These are phyloP conservation scores for Rhea pennata DNA, from an alignment of 2,113 vertebrate genomes.

Conservation along the genomic window DNA sequence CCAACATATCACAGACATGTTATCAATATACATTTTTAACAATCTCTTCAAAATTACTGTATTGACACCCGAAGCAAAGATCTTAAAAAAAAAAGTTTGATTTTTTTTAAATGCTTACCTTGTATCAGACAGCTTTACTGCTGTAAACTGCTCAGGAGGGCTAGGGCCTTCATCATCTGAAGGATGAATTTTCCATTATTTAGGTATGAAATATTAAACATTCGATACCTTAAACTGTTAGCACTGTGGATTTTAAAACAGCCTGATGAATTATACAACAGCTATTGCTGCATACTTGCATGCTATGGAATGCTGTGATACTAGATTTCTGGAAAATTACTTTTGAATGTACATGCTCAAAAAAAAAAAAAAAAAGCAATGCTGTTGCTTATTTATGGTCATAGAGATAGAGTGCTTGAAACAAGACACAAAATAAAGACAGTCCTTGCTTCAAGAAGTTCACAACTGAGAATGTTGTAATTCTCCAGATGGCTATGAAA, in stretches of 20 bases:
- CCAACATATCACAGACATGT: background rate
- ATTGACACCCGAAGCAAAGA: background rate
- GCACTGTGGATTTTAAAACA: background rate
- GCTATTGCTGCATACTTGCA: background rate
- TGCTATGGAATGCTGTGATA: background rate
- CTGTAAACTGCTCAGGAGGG: slow-evolving; percentile 96
- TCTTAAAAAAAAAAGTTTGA: background rate
- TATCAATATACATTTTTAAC: background rate
- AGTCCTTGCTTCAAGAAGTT: background rate
- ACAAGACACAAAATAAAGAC: background rate
- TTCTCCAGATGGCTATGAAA: background rate
- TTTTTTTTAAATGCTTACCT: slow-evolving; percentile 77
- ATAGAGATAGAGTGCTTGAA: background rate
- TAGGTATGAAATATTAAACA: background rate
- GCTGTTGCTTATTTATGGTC: background rate
- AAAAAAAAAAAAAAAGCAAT: background rate
- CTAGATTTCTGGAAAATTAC: background rate
- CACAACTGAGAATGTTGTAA: background rate
- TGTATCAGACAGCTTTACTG: slow-evolving; percentile 92
- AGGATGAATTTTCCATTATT: background rate
- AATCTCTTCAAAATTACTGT: too few species aligned
- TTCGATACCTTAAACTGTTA: background rate
- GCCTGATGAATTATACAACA: fast-evolving
- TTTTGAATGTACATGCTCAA: background rate
- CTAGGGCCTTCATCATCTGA: slow-evolving; percentile 91